phyloP scores from a whole-genome alignment of 1,140 invertebrate genomes.

The Acyrthosiphon pisum region DNA sequence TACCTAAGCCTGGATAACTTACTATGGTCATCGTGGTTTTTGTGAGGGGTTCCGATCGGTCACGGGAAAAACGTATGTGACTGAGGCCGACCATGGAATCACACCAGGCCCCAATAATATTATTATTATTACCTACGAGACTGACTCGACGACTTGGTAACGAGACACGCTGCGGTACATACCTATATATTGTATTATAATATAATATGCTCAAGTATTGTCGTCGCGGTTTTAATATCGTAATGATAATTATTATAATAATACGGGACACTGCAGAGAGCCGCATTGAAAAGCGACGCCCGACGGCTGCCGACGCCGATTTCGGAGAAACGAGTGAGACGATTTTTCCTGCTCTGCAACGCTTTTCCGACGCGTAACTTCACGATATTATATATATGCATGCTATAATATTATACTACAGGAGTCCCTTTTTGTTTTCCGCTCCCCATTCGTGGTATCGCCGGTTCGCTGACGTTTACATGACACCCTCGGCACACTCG shows the following conservation, averaged over 20 bases:
- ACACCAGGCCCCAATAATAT: too few relatives aligned
- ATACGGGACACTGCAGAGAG: not conserved
- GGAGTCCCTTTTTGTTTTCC: slow-evolving; percentile 26
- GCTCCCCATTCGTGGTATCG: not conserved
- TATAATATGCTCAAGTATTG: not conserved
- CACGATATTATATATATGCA: not conserved
- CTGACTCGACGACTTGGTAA: not conserved
- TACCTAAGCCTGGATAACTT: too few relatives aligned
- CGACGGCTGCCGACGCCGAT: not conserved
- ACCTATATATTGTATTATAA: too few relatives aligned
- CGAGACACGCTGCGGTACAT: not conserved
- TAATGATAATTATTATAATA: not conserved
- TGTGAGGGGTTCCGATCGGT: too few relatives aligned
- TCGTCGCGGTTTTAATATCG: not conserved
- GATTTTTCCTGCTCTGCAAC: not conserved
- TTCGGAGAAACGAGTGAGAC: not conserved
- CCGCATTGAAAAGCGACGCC: not conserved
- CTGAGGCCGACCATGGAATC: too few relatives aligned
- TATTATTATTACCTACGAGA: too few relatives aligned
- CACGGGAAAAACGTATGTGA: too few relatives aligned
- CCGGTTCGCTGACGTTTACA: slow-evolving; percentile 32
- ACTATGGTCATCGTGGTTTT: too few relatives aligned
- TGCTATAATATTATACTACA: not conserved
- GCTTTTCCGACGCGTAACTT: not conserved
- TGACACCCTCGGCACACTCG: slow-evolving; percentile 36